phyloP scores from a whole-genome alignment of 1,140 invertebrate genomes.

The Battus philenor region DNA sequence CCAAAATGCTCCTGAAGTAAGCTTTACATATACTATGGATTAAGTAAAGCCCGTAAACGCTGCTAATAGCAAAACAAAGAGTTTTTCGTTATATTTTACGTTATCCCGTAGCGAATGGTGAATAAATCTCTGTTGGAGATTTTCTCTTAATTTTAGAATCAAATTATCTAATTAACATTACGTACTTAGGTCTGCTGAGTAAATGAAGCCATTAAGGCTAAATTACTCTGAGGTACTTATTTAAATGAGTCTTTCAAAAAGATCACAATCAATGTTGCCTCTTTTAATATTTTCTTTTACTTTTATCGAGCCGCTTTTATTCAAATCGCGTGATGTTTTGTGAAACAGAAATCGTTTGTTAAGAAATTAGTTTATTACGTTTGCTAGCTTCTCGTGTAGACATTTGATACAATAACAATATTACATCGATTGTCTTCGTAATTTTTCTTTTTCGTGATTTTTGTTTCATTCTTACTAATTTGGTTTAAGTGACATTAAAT shows the following conservation, averaged over 20 bases:
- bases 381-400: too few relatives aligned
- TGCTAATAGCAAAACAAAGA: slow-evolving; percentile 7
- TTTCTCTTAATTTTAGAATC: slow-evolving; percentile 20
- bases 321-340: slow-evolving; percentile 3
- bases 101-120: slow-evolving; percentile 1
- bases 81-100: slow-evolving; percentile 11
- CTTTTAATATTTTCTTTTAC: slow-evolving; percentile 12
- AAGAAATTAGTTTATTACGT: too few relatives aligned
- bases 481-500: too few relatives aligned
- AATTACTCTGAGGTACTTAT: slow-evolving; percentile 33
- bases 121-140: slow-evolving; percentile 12
- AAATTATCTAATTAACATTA: slow-evolving; percentile 44
- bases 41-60: slow-evolving; percentile 11
- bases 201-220: slow-evolving; percentile 32
- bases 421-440: too few relatives aligned
- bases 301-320: slow-evolving; percentile 2
- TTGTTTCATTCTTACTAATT: too few relatives aligned
- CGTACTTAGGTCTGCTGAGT: slow-evolving; percentile 25
- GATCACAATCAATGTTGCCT: slow-evolving; percentile 25
- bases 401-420: too few relatives aligned
- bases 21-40: slow-evolving; percentile 16
- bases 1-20: slow-evolving; percentile 15
- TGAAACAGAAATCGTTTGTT: slow-evolving; percentile 14
- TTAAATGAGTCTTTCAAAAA: slow-evolving; percentile 27
- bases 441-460: too few relatives aligned